phyloP scores from a whole-genome alignment of 2,888 invertebrate genomes.

The Rhamnusium bicolor region DNA sequence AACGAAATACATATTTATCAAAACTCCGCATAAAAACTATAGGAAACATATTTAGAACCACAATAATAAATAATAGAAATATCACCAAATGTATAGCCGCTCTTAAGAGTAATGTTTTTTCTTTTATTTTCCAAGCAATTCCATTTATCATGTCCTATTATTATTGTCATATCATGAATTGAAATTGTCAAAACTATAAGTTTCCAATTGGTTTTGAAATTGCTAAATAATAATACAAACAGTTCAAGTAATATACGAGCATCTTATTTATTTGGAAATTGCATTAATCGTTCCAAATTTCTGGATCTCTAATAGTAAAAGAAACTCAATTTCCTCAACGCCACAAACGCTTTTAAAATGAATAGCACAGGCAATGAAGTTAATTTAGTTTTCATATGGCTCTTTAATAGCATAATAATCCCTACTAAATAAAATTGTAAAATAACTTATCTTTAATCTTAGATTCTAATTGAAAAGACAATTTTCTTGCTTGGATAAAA shows the following conservation, averaged over 20 bases:
- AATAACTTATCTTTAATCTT: slow-evolving; percentile 42
- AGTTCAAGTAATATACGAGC: not conserved
- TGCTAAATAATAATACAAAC: not conserved
- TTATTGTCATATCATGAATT: not conserved
- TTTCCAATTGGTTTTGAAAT: not conserved
- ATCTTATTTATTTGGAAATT: not conserved
- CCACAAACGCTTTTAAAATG: slow-evolving; percentile 11
- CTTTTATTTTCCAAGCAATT: not conserved
- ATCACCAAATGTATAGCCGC: not conserved
- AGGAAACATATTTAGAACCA: not conserved
- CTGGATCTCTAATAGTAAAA: slow-evolving; percentile 5
- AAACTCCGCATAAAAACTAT: too few relatives aligned
- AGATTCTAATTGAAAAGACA: slow-evolving; percentile 46
- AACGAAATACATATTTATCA: too few relatives aligned
- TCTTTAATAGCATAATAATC: slow-evolving; percentile 10
- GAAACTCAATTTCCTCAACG: slow-evolving; percentile 19
- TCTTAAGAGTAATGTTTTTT: not conserved
- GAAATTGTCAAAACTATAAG: not conserved
- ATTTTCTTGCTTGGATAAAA: slow-evolving; percentile 41
- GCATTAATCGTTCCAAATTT: slow-evolving; percentile 16
- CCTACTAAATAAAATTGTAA: slow-evolving; percentile 15
- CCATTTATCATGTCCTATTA: not conserved
- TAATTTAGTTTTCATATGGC: slow-evolving; percentile 26
- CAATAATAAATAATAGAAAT: not conserved
- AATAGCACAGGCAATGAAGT: slow-evolving; percentile 8